Evolutionary conservation across 2,797 vertebrate species (phyloP).

Genomic region (Epinephelus coioides): DNA sequence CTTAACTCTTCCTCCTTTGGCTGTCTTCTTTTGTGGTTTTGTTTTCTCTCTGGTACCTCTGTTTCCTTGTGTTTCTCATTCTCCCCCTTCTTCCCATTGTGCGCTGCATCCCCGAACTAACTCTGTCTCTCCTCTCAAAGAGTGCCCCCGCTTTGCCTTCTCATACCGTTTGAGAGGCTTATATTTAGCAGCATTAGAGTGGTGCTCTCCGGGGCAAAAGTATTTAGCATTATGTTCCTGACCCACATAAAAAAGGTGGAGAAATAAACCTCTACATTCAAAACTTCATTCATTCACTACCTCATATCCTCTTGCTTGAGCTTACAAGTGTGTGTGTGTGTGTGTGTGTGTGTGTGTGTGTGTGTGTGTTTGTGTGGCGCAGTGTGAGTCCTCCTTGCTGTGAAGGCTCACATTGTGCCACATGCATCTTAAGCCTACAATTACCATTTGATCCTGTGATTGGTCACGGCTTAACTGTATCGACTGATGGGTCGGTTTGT

Average conservation of each 20-base stretch:
- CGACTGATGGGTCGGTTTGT: slow-evolving; percentile 24
- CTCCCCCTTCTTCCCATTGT: slow-evolving; percentile 11
- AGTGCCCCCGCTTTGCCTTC: slow-evolving; percentile 30
- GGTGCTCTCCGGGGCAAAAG: slow-evolving; percentile 50
- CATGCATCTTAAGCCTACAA: slow-evolving; percentile 47
- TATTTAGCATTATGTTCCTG: slow-evolving; percentile 61
- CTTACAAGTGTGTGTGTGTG: slow-evolving; percentile 26
- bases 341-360: slow-evolving; percentile 11
- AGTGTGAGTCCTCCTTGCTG: slow-evolving; percentile 17
- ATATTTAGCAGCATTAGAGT: slow-evolving; percentile 62
- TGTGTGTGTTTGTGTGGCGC: slow-evolving; percentile 20
- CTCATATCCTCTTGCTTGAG: slow-evolving; percentile 16
- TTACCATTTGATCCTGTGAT: slow-evolving; percentile 65
- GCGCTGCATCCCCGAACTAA: slow-evolving; percentile 32
- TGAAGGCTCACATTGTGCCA: slow-evolving; percentile 44
- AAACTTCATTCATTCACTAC: slow-evolving; percentile 37
- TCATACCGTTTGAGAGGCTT: slow-evolving; percentile 53
- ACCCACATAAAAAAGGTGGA: slow-evolving; percentile 49
- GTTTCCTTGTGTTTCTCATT: slow-evolving; percentile 24
- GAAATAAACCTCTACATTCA: slow-evolving; percentile 43
- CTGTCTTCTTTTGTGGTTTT: slow-evolving; percentile 14
- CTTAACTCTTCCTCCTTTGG: slow-evolving; percentile 13
- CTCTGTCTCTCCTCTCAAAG: slow-evolving; percentile 41
- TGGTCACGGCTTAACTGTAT: slow-evolving; percentile 41
- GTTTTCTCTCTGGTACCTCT: slow-evolving; percentile 14